Percentiles rank a stretch among this genome's conserved stretches.
Evolutionary conservation across 2,797 vertebrate genomes (phyloP).

Genomic region (Pseudochirops corinnae): DNA sequence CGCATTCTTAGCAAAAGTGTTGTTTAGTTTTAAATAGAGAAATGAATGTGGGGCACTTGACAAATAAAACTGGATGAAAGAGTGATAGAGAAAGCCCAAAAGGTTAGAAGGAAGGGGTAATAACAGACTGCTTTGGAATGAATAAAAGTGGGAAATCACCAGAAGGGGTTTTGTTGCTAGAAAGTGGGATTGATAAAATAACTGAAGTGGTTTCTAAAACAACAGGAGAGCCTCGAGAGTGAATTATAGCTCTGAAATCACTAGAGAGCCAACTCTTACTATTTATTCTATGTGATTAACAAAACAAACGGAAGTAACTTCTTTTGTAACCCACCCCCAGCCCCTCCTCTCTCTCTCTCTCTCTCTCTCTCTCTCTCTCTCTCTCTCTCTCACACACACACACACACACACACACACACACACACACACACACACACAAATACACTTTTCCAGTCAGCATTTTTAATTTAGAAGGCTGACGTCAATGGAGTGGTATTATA

Average conservation of each 20-base stretch:
- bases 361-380: not conserved
- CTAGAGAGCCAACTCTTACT: slow-evolving; percentile 63
- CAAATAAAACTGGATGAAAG: not conserved
- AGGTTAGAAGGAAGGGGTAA: not conserved
- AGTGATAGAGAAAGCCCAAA: not conserved
- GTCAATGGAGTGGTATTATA: slow-evolving; percentile 49
- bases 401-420: too few species aligned
- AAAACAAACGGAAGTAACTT: slow-evolving; percentile 62
- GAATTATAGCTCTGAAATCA: slow-evolving; percentile 63
- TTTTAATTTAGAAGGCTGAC: slow-evolving; percentile 72
- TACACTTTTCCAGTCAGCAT: slow-evolving; percentile 38
- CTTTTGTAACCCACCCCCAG: not conserved
- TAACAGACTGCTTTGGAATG: slow-evolving; percentile 19
- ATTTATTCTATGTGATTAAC: slow-evolving; percentile 64
- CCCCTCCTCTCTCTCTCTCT: not conserved
- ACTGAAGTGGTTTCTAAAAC: slow-evolving; percentile 58
- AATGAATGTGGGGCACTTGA: slow-evolving; percentile 29
- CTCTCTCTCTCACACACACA: too few species aligned
- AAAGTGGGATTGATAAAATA: slow-evolving; percentile 17
- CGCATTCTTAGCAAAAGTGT: slow-evolving; percentile 17
- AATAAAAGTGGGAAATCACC: slow-evolving; percentile 33
- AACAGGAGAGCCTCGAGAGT: not conserved
- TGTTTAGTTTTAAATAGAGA: not conserved
- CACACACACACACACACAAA: slow-evolving; percentile 5
- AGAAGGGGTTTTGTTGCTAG: slow-evolving; percentile 1